Evolutionary conservation across 2,888 invertebrate species (phyloP), one percentile per base, ranked within the genome.

Genomic region (Andricus quercusramuli): DNA sequence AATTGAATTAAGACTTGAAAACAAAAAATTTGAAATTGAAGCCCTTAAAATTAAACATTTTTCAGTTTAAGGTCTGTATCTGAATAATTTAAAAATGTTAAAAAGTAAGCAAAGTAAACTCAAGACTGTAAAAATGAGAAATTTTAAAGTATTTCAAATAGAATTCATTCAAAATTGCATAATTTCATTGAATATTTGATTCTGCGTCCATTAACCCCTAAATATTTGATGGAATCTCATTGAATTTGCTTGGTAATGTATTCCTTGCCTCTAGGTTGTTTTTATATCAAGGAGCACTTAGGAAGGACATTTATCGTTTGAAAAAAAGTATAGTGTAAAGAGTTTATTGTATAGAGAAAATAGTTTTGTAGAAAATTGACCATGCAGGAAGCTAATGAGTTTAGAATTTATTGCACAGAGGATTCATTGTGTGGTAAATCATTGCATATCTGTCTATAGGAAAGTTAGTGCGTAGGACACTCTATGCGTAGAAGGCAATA

Each of bases 341-440:
- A 29, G 20, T 67, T 9, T n/a, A 67, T 66, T 66, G 37, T n/a
- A n/a, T n/a, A 17, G 17, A 67, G 22, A n/a, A 67, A 67, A 37
- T 67, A 41, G 22, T 37, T 67, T 13, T 6, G 11, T 41, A 67
- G 66, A 67, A n/a, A 67, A 67, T 41, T n/a, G 13, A 17, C n/a
- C 37, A 17, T 65, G 65, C 20, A 8, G 65, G 32, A 32, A 32
- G 65, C 32, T 65, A 65, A 32, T 41, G 41, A n/a, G 66, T 67
- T 41, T 4, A 41, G 66, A 37, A 67, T 67, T 67, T 67, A 41
- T 67, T 41, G 13, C n/a, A 37, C 20, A n/a, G 32, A 66, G 25
- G n/a, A 62, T 62, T 13, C 22, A 62, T 62, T 62, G 62, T 62
- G 41, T 67, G 66, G 22, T 41, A 67, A 67, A 67, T 67, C 66